Evolutionary conservation across 1,140 invertebrate species (phyloP), one percentile per base, ranked within the genome.

Genomic region (Sitodiplosis mosellana): DNA sequence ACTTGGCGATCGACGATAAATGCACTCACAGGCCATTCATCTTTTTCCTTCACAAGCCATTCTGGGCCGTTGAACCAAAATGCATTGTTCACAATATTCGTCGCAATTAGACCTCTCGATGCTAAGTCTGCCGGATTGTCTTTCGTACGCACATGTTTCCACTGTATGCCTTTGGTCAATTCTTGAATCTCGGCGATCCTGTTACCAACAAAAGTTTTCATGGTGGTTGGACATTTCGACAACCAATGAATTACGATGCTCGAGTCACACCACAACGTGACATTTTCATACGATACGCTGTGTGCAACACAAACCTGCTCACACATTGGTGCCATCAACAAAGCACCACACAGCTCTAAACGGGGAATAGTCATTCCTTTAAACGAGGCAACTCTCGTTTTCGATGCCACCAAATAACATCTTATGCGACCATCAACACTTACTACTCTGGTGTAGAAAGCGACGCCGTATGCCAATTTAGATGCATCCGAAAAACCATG

Each of bases 281-380:
- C 33, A 41, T 37, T 22, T 10, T 49, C 17, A 38, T 49, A 17
- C 1, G 36, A 15, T 18, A 45, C 33, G 5, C 33, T 33, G 8
- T 53, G 14, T 27, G 52, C 33, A 0, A 34, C 27, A 4, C 18
- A 37, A 19, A 59, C 43, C 34, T 48, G 52, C 2, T 52, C 20
- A 15, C 56, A 38, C 41, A 64, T 43, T 11, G 49, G 45, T 40
- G 59, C 52, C 10, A 56, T 48, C 12, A 69, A 19, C 19, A 59
- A 19, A 2, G 66, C 64, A 17, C 52, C 69, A 37, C 56, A 63
- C 1, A 72, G 52, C 56, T 72, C 70, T 21, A 71, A 49, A 38
- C 62, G 37, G 2, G 66, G 63, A 19, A 69, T 56, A 2, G 65
- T 53, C 1, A 60, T 49, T 15, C 43, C 46, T 50, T 63, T 62